phyloP scores from a whole-genome alignment of 2,113 vertebrate species.

The Zosterops pallidus region DNA sequence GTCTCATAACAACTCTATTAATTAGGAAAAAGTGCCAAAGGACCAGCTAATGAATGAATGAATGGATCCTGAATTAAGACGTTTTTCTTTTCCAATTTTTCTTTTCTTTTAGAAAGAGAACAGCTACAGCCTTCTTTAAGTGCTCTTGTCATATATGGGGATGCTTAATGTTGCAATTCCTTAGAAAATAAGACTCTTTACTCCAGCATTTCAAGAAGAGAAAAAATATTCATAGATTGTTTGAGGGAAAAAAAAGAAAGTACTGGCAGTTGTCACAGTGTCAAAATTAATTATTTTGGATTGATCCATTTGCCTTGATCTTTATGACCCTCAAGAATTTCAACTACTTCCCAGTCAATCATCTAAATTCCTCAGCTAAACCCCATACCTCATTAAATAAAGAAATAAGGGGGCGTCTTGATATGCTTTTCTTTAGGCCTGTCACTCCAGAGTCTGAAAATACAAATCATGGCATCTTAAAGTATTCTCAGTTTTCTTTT shows the following conservation, averaged over 20 bases:
- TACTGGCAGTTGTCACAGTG: background rate
- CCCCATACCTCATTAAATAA: constrained; percentile 13
- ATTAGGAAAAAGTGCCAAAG: constrained; percentile 7
- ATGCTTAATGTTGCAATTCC: background rate
- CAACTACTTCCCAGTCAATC: constrained; percentile 45
- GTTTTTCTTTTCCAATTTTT: background rate
- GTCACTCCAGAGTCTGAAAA: constrained; percentile 23
- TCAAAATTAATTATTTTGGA: constrained; percentile 20
- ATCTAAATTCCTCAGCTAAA: constrained; percentile 43
- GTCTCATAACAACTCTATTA: constrained; percentile 2
- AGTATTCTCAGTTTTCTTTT: background rate
- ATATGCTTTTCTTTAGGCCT: constrained; percentile 6
- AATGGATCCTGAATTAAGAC: background rate
- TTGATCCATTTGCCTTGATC: constrained; percentile 25
- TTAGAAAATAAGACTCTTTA: background rate
- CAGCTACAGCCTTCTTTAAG: background rate
- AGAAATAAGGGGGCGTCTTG: background rate
- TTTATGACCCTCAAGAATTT: constrained; percentile 29
- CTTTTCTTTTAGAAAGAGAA: background rate
- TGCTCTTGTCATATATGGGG: background rate
- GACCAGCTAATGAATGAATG: background rate
- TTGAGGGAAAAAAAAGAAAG: background rate
- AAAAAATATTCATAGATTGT: background rate
- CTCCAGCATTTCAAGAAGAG: background rate
- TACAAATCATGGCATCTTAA: background rate